These are phyloP conservation scores for Belgica antarctica DNA, from an alignment of 2,888 invertebrate species.

Conservation along the genomic window DNA sequence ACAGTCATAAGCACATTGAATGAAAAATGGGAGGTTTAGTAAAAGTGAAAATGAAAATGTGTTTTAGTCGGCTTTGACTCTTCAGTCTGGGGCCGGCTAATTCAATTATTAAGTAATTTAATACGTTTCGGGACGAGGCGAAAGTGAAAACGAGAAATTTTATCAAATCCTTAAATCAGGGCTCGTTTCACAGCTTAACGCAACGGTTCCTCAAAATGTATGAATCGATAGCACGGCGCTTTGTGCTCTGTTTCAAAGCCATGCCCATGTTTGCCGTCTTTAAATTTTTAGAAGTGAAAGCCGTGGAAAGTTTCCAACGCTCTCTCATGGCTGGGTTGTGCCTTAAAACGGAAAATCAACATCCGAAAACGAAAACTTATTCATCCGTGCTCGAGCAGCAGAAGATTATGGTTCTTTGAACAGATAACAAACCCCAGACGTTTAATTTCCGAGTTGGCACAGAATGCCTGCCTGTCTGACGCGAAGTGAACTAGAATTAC, in stretches of 20 bases:
- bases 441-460: conserved; percentile 23
- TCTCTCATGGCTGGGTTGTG: too few relatives aligned
- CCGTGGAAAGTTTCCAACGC: background rate
- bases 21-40: conserved; percentile 13
- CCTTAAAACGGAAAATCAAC: conserved; percentile 7
- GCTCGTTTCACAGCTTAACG: background rate
- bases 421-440: conserved; percentile 11
- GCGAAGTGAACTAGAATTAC: background rate
- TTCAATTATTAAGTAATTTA: conserved; percentile 1
- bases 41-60: conserved; percentile 28
- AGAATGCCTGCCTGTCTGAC: background rate
- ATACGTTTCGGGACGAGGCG: background rate
- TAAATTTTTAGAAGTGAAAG: background rate
- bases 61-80: background rate
- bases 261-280: background rate
- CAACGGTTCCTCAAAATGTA: background rate
- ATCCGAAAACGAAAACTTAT: conserved; percentile 5
- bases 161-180: conserved; percentile 11
- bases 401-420: conserved; percentile 3
- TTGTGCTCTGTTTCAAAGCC: background rate
- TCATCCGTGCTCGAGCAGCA: background rate
- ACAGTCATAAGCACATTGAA: background rate
- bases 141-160: background rate
- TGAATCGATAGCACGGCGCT: background rate
- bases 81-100: background rate